A percentile compares a stretch with the other conserved stretches of the same genome.
Conservation (phyloP, 2,113 vertebrate genomes). For the Lipotes vexillifer region DNA sequence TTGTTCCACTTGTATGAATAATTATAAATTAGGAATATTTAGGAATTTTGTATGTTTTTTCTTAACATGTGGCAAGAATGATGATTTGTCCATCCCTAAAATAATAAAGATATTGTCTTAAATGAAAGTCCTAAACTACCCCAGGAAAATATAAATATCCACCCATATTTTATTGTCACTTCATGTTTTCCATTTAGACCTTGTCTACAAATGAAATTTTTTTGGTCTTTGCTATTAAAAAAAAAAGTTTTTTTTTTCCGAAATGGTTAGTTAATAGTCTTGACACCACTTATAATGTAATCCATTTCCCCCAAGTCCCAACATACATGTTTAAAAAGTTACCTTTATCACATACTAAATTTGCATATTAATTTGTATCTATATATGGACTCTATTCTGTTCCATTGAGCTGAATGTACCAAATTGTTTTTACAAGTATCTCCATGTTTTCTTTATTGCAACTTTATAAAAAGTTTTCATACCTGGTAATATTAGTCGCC, state of each 20-base stretch:
- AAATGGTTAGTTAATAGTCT: background rate
- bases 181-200: background rate
- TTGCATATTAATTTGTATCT: background rate
- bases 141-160: background rate
- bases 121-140: background rate
- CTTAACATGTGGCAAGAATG: background rate
- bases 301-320: background rate
- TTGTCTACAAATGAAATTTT: background rate
- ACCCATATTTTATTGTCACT: background rate
- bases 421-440: background rate
- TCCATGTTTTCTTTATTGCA: background rate
- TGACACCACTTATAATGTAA: background rate
- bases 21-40: background rate
- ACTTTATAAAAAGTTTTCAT: background rate
- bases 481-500: background rate
- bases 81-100: background rate
- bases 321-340: background rate
- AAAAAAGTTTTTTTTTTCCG: background rate
- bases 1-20: background rate
- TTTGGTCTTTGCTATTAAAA: background rate
- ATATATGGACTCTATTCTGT: background rate
- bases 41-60: background rate
- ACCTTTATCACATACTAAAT: background rate
- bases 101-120: background rate
- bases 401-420: background rate